Conservation (phyloP, 2,797 vertebrate genomes). For the Malacoraja senta region DNA sequence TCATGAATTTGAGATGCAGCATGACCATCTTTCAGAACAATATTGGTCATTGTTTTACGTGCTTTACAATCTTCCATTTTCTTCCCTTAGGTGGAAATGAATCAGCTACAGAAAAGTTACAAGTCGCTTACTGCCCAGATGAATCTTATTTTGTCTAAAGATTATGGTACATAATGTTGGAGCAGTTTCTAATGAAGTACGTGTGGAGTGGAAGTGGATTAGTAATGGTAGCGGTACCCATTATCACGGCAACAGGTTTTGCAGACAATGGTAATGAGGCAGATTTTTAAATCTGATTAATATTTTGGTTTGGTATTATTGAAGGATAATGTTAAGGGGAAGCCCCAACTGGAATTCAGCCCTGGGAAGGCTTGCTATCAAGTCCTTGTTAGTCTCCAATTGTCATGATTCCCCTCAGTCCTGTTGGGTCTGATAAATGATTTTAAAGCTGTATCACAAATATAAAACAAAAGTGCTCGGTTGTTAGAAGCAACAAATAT, state of each 20-base stretch:
- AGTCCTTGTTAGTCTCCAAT: background rate
- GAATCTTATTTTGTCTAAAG: slow-evolving; percentile 94
- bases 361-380: background rate
- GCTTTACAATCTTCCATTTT: slow-evolving; percentile 41
- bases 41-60: background rate
- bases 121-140: slow-evolving; percentile 83
- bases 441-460: background rate
- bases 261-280: slow-evolving; percentile 79
- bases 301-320: background rate
- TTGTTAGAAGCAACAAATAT: background rate
- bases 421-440: background rate
- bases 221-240: slow-evolving; percentile 94
- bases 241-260: slow-evolving; percentile 92
- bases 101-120: slow-evolving; percentile 92
- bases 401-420: background rate
- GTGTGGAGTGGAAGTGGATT: slow-evolving; percentile 93
- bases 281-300: background rate
- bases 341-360: background rate
- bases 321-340: background rate
- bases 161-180: slow-evolving; percentile 96
- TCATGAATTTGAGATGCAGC: background rate
- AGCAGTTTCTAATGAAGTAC: slow-evolving; percentile 98
- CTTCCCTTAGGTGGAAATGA: slow-evolving; percentile 84
- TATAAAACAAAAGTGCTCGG: too few relatives aligned
- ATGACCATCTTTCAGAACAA: background rate